Evolutionary conservation across 2,888 invertebrate genomes (phyloP).

Genomic region (Eristalis tenax): DNA sequence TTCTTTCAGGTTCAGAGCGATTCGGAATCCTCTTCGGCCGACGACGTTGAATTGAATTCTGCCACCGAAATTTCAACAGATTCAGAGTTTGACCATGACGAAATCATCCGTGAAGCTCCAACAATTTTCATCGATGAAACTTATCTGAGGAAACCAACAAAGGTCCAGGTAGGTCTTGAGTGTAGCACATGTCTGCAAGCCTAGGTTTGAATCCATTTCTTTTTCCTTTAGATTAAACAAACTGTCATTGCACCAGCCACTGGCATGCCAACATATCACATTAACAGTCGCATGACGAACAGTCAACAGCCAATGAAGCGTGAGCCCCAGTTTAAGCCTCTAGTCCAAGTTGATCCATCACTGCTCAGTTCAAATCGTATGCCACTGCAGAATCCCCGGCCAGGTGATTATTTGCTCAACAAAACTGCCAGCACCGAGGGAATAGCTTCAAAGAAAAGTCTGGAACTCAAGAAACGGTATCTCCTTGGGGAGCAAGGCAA

Average conservation of each 20-base stretch:
- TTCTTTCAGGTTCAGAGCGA: slow-evolving; percentile 85
- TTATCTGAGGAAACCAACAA: slow-evolving; percentile 84
- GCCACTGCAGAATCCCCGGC: slow-evolving; percentile 83
- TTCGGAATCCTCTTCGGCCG: slow-evolving; percentile 85
- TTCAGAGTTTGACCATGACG: slow-evolving; percentile 94
- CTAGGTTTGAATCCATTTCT: not conserved
- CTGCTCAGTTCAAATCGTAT: slow-evolving; percentile 78
- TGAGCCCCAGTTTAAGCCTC: slow-evolving; percentile 80
- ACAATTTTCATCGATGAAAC: slow-evolving; percentile 88
- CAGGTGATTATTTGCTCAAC: slow-evolving; percentile 89
- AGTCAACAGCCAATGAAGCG: slow-evolving; percentile 73
- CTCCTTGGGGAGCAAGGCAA: slow-evolving; percentile 87
- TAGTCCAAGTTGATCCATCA: slow-evolving; percentile 81
- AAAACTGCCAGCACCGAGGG: slow-evolving; percentile 93
- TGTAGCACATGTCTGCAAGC: too few species aligned
- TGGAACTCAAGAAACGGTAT: slow-evolving; percentile 93
- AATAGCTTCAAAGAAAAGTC: slow-evolving; percentile 92
- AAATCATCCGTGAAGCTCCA: slow-evolving; percentile 86
- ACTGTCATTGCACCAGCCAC: slow-evolving; percentile 76
- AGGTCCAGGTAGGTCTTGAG: slow-evolving; percentile 84
- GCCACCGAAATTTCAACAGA: slow-evolving; percentile 96
- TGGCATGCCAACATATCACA: slow-evolving; percentile 64
- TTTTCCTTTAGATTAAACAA: slow-evolving; percentile 77
- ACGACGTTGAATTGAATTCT: slow-evolving; percentile 90
- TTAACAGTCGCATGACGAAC: slow-evolving; percentile 75